These are phyloP conservation scores for Lepeophtheirus salmonis DNA, from an alignment of 1,140 invertebrate genomes.

Conservation along the genomic window DNA sequence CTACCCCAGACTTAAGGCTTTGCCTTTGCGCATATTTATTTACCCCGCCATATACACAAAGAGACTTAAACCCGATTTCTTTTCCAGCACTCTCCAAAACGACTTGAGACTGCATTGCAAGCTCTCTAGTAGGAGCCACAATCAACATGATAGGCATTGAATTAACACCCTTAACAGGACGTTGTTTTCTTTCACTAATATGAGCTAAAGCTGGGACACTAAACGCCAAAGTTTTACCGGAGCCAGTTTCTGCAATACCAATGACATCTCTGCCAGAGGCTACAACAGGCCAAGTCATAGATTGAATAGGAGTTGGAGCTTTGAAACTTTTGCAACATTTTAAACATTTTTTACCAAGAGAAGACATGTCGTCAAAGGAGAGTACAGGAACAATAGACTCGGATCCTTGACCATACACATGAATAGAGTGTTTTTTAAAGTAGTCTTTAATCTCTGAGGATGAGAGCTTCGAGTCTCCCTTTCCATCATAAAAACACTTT, in stretches of 20 bases:
- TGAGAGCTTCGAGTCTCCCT: background rate
- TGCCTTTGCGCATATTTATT: constrained; percentile 74
- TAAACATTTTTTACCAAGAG: background rate
- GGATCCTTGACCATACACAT: background rate
- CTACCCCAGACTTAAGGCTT: constrained; percentile 46
- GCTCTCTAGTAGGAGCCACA: constrained; percentile 68
- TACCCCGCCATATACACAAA: constrained; percentile 72
- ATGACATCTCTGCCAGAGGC: constrained; percentile 72
- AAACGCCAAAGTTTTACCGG: constrained; percentile 60
- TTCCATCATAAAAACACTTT: background rate
- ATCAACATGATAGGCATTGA: constrained; percentile 62
- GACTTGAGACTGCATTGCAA: constrained; percentile 80
- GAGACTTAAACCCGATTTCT: constrained; percentile 50
- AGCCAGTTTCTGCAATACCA: constrained; percentile 81
- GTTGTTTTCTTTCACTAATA: background rate
- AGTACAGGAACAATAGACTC: background rate
- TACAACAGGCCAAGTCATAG: constrained; percentile 59
- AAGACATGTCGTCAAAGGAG: background rate
- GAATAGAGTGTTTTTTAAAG: background rate
- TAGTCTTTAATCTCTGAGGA: background rate
- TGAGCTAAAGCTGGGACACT: constrained; percentile 20
- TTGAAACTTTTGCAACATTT: background rate
- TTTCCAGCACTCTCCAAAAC: constrained; percentile 55
- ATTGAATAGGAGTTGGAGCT: background rate
- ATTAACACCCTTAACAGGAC: constrained; percentile 31